Conservation (phyloP, 1,140 invertebrate genomes). For the Drosophila kepulauana region DNA sequence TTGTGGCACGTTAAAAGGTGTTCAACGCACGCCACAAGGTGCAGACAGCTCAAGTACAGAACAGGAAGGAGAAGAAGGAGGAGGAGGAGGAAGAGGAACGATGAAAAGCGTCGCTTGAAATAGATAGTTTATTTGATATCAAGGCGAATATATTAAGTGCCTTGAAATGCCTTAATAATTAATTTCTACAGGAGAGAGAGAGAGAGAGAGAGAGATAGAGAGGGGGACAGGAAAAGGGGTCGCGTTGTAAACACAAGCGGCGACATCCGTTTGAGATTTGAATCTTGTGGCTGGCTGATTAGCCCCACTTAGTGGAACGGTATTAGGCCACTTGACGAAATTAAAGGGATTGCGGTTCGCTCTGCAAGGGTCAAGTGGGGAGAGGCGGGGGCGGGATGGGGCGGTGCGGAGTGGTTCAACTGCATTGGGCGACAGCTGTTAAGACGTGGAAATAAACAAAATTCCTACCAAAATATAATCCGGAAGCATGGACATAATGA, state of each 20-base stretch:
- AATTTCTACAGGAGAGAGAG: conserved; percentile 52
- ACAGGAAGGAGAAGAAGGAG: neutral
- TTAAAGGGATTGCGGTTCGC: conserved; percentile 59
- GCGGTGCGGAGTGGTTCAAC: neutral
- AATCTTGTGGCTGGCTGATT: conserved; percentile 75
- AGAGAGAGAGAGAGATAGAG: neutral
- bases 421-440: conserved; percentile 64
- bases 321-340: conserved; percentile 81
- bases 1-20: conserved; percentile 18
- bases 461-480: conserved; percentile 79
- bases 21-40: neutral
- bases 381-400: neutral
- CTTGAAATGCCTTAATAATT: conserved; percentile 68
- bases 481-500: conserved; percentile 79
- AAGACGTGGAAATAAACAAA: conserved; percentile 74
- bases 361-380: neutral
- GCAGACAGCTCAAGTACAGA: neutral
- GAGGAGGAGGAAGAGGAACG: neutral
- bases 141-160: conserved; percentile 41
- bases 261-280: conserved; percentile 80
- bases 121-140: conserved; percentile 66
- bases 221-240: neutral
- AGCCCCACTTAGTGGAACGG: conserved; percentile 80
- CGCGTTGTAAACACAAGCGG: conserved; percentile 61
- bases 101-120: conserved; percentile 4